Conservation (phyloP, 2,113 vertebrate species). For the Ciconia maguari region DNA sequence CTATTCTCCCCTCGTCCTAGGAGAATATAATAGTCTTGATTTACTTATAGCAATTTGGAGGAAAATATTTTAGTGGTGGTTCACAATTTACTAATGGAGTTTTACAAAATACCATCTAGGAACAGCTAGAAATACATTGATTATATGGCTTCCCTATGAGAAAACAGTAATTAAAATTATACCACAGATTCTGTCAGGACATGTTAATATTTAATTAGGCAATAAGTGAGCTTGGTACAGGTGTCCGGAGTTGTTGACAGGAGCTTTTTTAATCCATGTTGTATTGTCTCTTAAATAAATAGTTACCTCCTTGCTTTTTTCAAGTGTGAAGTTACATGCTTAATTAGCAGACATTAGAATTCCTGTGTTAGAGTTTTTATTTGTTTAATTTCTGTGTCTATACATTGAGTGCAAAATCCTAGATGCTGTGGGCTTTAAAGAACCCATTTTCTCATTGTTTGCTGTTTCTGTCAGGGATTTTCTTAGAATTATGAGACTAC, state of each 20-base stretch:
- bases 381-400: background rate
- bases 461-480: background rate
- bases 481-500: background rate
- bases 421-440: background rate
- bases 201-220: slow-evolving; percentile 68
- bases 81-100: slow-evolving; percentile 40
- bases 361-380: background rate
- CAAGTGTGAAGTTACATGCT: background rate
- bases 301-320: slow-evolving; percentile 31
- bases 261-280: slow-evolving; percentile 30
- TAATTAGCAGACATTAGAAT: slow-evolving; percentile 22
- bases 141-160: slow-evolving; percentile 61
- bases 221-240: slow-evolving; percentile 49
- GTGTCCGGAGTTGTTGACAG: slow-evolving; percentile 40
- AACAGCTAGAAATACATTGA: slow-evolving; percentile 64
- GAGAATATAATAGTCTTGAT: slow-evolving; percentile 16
- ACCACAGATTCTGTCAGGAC: slow-evolving; percentile 61
- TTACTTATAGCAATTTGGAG: slow-evolving; percentile 30
- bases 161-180: slow-evolving; percentile 68
- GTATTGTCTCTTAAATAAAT: slow-evolving; percentile 37
- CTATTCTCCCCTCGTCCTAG: background rate
- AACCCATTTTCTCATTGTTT: background rate
- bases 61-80: slow-evolving; percentile 50
- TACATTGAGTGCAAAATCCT: background rate
- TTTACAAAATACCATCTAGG: slow-evolving; percentile 55